These are phyloP conservation scores for Aethes cnicana DNA, from an alignment of 2,888 invertebrate genomes.

Conservation along the genomic window DNA sequence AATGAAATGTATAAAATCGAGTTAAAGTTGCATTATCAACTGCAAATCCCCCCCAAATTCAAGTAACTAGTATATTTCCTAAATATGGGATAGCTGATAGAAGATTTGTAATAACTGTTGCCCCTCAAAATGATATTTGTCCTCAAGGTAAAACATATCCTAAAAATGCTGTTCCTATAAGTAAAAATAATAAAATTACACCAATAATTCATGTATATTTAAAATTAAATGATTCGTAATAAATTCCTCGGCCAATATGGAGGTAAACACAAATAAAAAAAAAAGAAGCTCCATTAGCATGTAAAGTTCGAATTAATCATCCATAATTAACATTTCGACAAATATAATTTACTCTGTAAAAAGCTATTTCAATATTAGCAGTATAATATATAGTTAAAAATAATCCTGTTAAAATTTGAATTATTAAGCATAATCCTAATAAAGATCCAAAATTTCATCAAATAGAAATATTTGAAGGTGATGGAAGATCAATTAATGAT, in stretches of 20 bases:
- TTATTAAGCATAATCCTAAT: conserved; percentile 83
- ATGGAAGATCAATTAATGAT: conserved; percentile 82
- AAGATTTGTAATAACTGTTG: conserved; percentile 90
- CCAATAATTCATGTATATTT: conserved; percentile 85
- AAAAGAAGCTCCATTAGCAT: conserved; percentile 88
- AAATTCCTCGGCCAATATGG: conserved; percentile 85
- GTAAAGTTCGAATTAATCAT: conserved; percentile 85
- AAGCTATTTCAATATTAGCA: conserved; percentile 84
- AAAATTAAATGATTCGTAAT: conserved; percentile 75
- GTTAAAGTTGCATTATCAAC: conserved; percentile 88
- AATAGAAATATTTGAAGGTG: conserved; percentile 83
- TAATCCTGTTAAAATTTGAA: conserved; percentile 86
- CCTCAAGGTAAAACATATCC: conserved; percentile 90
- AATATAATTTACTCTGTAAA: conserved; percentile 86
- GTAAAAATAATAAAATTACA: conserved; percentile 84
- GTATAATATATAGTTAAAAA: conserved; percentile 88
- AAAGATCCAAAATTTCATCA: conserved; percentile 88
- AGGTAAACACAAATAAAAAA: conserved; percentile 87
- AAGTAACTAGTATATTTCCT: conserved; percentile 84
- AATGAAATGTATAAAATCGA: conserved; percentile 90
- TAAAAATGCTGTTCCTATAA: conserved; percentile 89
- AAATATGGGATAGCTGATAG: conserved; percentile 87
- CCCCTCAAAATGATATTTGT: conserved; percentile 92
- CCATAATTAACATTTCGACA: conserved; percentile 87
- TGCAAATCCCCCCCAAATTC: conserved; percentile 90